These are phyloP conservation scores for Xiphias gladius DNA, from an alignment of 2,113 vertebrate genomes.

Conservation along the genomic window DNA sequence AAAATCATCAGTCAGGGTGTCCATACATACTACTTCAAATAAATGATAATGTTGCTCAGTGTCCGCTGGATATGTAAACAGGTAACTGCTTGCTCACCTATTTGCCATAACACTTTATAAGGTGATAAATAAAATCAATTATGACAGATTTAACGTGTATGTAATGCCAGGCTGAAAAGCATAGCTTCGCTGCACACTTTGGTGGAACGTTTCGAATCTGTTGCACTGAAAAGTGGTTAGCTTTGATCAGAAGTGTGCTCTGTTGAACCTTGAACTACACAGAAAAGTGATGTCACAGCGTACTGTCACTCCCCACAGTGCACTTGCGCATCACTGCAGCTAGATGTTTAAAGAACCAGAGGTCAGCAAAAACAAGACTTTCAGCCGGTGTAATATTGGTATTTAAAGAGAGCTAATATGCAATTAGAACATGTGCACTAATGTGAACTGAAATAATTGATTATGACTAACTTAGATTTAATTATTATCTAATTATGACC, in stretches of 20 bases:
- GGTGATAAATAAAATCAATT: not conserved
- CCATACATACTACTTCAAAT: no score
- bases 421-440: not conserved
- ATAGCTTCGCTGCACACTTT: not conserved
- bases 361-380: not conserved
- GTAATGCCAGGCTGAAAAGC: not conserved
- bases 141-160: not conserved
- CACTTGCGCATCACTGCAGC: not conserved
- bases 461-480: not conserved
- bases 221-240: no score
- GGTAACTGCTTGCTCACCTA: no score
- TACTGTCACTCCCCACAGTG: not conserved
- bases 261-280: no score
- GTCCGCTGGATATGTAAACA: no score
- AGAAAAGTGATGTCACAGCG: not conserved
- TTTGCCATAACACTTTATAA: not conserved
- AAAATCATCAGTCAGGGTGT: not conserved
- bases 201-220: no score
- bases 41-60: not conserved
- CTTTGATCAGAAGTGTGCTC: not conserved
- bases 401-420: not conserved
- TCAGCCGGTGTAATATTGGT: not conserved
- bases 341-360: not conserved
- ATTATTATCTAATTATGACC: no score
- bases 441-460: not conserved